Evolutionary conservation across 1,140 invertebrate species (phyloP), one percentile per base, ranked within the genome.

Genomic region (Rhyzopertha dominica): DNA sequence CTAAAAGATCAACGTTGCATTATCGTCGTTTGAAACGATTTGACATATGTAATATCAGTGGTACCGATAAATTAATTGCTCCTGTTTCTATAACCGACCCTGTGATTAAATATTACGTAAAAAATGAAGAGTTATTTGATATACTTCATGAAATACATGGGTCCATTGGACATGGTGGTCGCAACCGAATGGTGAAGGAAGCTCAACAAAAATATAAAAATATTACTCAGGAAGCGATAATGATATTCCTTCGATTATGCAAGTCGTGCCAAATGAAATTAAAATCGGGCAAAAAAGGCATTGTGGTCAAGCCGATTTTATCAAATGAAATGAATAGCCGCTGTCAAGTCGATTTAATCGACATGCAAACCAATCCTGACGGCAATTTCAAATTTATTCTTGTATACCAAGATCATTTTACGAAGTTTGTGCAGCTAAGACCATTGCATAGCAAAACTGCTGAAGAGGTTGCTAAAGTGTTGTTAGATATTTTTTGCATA

Each of bases 261-360:
- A 20, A 49, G 42, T 13, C 24, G 13, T 54, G 37, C 30, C 44
- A 53, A 47, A 49, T 47, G 24, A 47, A 53, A 34, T 12, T 35
- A n/a, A 52, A 52, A 34, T 22, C 32, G 30, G 16, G 16, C 2
- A 58, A 61, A 65, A 67, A 47, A 48, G 42, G 46, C 65, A 36
- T 61, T 20, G 57, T 67, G 36, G 43, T 59, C 17, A 67, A 67
- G 39, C 56, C 62, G 17, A 59, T 68, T 20, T 30, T 62, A 24
- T 48, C 50, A 44, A 38, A 25, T 29, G 53, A 71, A 35, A 53
- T 67, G 38, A 67, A 68, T 47, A 48, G 28, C 39, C 20, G 69
- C 38, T 68, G 66, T 47, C 68, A 74, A 61, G 61, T 74, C 9
- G 71, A 74, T 53, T 46, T 75, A 4, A 74, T 74, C 29, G 68